Evolutionary conservation across 2,888 invertebrate genomes (phyloP), one percentile per base, ranked within the genome.

Genomic region (Drosophila flavopinicola): DNA sequence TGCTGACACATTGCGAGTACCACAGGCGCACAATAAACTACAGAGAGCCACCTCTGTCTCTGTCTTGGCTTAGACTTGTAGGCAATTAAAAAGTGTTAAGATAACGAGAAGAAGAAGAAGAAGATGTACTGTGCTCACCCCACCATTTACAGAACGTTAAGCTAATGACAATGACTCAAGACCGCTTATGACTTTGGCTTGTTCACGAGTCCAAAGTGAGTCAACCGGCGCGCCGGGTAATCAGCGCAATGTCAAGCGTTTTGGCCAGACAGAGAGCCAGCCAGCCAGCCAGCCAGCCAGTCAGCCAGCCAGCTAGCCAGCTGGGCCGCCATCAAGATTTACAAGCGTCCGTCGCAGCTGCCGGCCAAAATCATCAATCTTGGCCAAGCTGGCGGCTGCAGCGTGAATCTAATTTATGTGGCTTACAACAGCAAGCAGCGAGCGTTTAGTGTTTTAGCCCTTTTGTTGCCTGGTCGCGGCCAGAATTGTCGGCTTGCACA

Each of bases 131-230:
- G 15, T 29, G 47, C 45, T 41, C 27, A 47, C 32, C 41, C 41
- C 15, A 48, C 13, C 41, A 59, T 54, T 67, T 65, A 66, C 44
- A 65, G 38, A 66, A 47, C 66, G 51, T 63, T 75, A 39, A 52
- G 66, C 72, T 80, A 84, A 86, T 86, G 87, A 84, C 78, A 82
- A 65, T 86, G 87, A 86, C 64, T 86, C 82, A 75, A 66, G 58
- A 4, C 20, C 20, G 20, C 20, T 20, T 23, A 32, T 45, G 35
- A 53, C 47, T 60, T 52, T 39, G 58, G 23, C 52, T 37, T n/a
- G n/a, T 11, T 25, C 35, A 47, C 38, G 41, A 42, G 24, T 41
- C 41, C 42, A 13, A 24, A 52, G 64, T 77, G 78, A 82, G 59
- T 75, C 82, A 63, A 39, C 57, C 52, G 53, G 17, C 69, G 59